These are phyloP conservation scores for Bombus difficillimus DNA, from an alignment of 1,140 invertebrate genomes.

Conservation along the genomic window DNA sequence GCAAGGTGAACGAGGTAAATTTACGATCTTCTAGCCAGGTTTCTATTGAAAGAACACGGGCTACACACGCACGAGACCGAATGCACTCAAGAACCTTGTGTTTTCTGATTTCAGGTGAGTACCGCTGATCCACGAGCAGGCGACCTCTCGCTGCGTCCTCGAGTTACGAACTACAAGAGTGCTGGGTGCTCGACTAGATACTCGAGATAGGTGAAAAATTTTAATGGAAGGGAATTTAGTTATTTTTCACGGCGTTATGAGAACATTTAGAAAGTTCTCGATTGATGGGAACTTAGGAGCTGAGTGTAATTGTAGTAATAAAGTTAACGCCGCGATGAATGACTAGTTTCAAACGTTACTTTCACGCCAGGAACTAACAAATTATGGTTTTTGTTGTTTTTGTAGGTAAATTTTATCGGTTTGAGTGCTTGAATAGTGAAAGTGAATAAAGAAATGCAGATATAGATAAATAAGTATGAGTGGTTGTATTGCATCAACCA, in stretches of 20 bases:
- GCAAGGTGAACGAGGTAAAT: slow-evolving; percentile 66
- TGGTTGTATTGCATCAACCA: too few relatives aligned
- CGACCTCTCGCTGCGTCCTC: slow-evolving; percentile 15
- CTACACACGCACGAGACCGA: slow-evolving; percentile 17
- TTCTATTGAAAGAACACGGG: slow-evolving; percentile 45
- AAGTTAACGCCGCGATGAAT: not conserved
- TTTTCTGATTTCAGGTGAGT: slow-evolving; percentile 59
- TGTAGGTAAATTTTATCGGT: not conserved
- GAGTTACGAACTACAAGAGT: slow-evolving; percentile 18
- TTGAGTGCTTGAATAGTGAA: not conserved
- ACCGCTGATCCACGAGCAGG: slow-evolving; percentile 17
- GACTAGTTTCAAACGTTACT: too few relatives aligned
- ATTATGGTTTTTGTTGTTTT: not conserved
- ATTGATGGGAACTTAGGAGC: not conserved
- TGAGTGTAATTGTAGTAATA: not conserved
- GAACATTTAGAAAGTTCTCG: not conserved
- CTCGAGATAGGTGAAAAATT: not conserved
- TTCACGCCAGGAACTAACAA: not conserved
- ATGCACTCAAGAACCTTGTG: slow-evolving; percentile 30
- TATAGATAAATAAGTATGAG: too few relatives aligned
- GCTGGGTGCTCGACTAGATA: too few relatives aligned
- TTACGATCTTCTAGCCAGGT: slow-evolving; percentile 54
- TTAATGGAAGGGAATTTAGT: not conserved
- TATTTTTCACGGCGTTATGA: not conserved
- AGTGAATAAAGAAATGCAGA: too few relatives aligned